Percentiles rank a stretch among this genome's conserved stretches.
Evolutionary conservation across 2,888 invertebrate genomes (phyloP).

Genomic region (Fabriciana adippe): DNA sequence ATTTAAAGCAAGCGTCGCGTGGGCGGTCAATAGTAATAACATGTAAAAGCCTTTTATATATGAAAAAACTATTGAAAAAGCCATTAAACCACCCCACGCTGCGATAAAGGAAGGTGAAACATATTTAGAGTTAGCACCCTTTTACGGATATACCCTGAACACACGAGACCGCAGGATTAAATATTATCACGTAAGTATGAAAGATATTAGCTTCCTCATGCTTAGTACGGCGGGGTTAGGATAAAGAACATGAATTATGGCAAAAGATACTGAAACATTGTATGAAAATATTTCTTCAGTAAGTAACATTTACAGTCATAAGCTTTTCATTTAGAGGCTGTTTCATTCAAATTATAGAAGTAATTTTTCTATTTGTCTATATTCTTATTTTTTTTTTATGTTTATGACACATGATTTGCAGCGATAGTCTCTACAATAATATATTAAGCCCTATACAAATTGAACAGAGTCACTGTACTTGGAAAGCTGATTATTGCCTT

Average conservation of each 20-base stretch:
- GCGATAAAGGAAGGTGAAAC: constrained; percentile 17
- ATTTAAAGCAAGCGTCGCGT: no score
- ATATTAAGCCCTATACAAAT: neutral
- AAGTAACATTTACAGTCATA: constrained; percentile 13
- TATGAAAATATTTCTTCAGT: constrained; percentile 1
- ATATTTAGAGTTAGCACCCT: constrained; percentile 18
- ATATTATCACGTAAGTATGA: constrained; percentile 28
- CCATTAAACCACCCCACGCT: constrained; percentile 10
- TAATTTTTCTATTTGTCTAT: neutral
- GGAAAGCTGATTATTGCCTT: no score
- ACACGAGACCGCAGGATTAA: constrained; percentile 25
- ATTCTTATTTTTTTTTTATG: neutral
- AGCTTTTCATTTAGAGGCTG: constrained; percentile 2
- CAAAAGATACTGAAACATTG: constrained; percentile 4
- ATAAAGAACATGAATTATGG: constrained; percentile 18
- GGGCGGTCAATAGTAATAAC: neutral
- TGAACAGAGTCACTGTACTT: no score
- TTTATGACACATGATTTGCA: neutral
- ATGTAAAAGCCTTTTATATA: neutral
- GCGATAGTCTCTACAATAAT: neutral
- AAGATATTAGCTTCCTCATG: constrained; percentile 25
- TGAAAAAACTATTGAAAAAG: constrained; percentile 8
- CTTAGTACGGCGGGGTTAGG: constrained; percentile 15
- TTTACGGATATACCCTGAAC: constrained; percentile 3
- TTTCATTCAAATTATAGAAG: constrained; percentile 6